phyloP scores from a whole-genome alignment of 1,140 invertebrate species.

The Triops longicaudatus region DNA sequence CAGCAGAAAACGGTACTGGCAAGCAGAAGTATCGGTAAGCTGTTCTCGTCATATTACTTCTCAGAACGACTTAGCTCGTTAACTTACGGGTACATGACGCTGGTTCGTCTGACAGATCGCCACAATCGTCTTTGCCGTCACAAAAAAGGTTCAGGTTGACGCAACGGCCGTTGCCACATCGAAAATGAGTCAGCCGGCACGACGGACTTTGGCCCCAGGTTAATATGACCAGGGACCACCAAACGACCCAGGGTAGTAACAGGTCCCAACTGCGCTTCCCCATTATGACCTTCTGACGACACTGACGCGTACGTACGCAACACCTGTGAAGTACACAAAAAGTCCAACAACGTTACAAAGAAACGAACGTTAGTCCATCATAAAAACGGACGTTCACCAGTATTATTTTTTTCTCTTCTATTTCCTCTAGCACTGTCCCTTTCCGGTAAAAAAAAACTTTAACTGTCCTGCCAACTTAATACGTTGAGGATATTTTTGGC shows the following conservation, averaged over 20 bases:
- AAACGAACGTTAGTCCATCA: no score
- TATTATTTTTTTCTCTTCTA: no score
- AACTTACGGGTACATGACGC: constrained; percentile 28
- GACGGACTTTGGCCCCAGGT: constrained; percentile 5
- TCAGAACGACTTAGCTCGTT: background rate
- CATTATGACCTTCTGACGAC: background rate
- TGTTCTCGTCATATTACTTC: no score
- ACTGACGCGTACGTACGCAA: background rate
- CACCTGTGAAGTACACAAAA: background rate
- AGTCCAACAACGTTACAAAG: background rate
- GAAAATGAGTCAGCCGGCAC: constrained; percentile 28
- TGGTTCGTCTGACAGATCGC: constrained; percentile 29
- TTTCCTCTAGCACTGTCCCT: no score
- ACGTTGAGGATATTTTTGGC: no score
- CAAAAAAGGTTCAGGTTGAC: constrained; percentile 28
- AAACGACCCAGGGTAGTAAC: constrained; percentile 11
- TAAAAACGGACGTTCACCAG: no score
- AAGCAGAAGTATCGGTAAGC: no score
- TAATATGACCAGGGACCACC: constrained; percentile 9
- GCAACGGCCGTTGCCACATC: constrained; percentile 26
- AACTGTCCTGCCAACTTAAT: no score
- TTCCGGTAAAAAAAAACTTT: no score
- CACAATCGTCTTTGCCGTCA: constrained; percentile 28
- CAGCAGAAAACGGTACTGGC: no score
- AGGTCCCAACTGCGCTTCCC: constrained; percentile 9